Evolutionary conservation across 2,888 invertebrate species (phyloP).

Genomic region (Synanthedon tipuliformis): DNA sequence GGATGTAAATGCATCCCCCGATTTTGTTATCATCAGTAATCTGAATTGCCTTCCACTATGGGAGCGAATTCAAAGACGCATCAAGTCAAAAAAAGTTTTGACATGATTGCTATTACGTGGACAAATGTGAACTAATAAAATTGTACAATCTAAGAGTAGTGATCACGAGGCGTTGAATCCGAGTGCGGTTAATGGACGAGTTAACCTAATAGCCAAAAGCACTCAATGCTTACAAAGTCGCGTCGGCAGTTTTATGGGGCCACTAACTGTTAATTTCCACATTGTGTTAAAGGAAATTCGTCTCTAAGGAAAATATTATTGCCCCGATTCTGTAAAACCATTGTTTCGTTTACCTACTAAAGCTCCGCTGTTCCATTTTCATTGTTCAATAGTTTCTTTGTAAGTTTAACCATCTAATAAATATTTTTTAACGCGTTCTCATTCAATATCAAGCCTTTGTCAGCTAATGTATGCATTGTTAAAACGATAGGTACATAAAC

Average conservation of each 20-base stretch:
- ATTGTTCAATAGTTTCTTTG: slow-evolving; percentile 24
- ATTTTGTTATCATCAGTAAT: no score
- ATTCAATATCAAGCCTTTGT: slow-evolving; percentile 9
- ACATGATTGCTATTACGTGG: background rate
- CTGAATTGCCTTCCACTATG: no score
- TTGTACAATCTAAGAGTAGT: slow-evolving; percentile 37
- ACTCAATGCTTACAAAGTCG: slow-evolving; percentile 67
- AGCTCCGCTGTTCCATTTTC: slow-evolving; percentile 24
- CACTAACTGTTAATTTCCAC: slow-evolving; percentile 65
- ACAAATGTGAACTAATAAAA: slow-evolving; percentile 11
- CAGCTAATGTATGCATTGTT: slow-evolving; percentile 3
- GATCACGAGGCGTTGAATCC: slow-evolving; percentile 46
- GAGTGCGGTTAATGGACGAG: slow-evolving; percentile 57
- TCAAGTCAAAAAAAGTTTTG: no score
- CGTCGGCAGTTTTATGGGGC: slow-evolving; percentile 54
- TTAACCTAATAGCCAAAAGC: slow-evolving; percentile 68
- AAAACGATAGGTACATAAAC: background rate
- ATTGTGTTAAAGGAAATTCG: slow-evolving; percentile 53
- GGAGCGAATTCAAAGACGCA: no score
- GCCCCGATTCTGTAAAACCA: slow-evolving; percentile 10
- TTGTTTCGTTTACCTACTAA: slow-evolving; percentile 25
- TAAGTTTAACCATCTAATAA: slow-evolving; percentile 7
- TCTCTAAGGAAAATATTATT: slow-evolving; percentile 51
- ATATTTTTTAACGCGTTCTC: slow-evolving; percentile 5
- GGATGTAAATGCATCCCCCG: no score